Percentiles rank a stretch among this genome's conserved stretches.
These are phyloP conservation scores for Latrodectus elegans DNA, from an alignment of 2,888 invertebrate genomes.

Conservation along the genomic window DNA sequence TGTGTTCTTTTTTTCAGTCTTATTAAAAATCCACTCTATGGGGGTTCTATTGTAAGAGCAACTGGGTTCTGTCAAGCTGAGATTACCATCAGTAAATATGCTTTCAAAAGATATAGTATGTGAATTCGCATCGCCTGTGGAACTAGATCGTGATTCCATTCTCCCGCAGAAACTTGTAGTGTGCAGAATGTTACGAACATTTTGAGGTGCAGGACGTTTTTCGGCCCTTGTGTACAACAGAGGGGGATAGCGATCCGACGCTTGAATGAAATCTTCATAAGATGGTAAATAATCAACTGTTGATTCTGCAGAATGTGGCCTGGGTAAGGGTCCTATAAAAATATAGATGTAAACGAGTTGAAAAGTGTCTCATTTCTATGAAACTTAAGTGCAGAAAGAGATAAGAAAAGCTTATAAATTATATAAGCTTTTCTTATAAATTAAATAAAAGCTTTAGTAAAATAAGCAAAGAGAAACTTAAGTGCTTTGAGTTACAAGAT, in stretches of 20 bases:
- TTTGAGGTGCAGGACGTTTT: not conserved
- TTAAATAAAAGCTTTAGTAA: no score
- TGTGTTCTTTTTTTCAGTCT: not conserved
- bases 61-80: constrained; percentile 14
- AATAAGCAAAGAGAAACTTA: no score
- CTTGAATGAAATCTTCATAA: constrained; percentile 50
- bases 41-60: constrained; percentile 24
- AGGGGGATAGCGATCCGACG: constrained; percentile 46
- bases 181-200: not conserved
- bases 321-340: not conserved
- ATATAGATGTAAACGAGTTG: not conserved
- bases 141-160: not conserved
- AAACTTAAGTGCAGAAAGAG: no score
- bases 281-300: constrained; percentile 37
- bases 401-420: no score
- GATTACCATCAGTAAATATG: not conserved
- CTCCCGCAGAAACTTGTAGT: constrained; percentile 35
- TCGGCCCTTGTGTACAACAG: constrained; percentile 20
- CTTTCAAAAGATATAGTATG: not conserved
- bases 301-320: not conserved
- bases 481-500: no score
- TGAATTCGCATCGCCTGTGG: not conserved
- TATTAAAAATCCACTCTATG: not conserved
- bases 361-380: no score
- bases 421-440: no score